A percentile compares a stretch with the other conserved stretches of the same genome.
Evolutionary conservation across 2,888 invertebrate species (phyloP).

Genomic region (Sphecodes monilicornis): DNA sequence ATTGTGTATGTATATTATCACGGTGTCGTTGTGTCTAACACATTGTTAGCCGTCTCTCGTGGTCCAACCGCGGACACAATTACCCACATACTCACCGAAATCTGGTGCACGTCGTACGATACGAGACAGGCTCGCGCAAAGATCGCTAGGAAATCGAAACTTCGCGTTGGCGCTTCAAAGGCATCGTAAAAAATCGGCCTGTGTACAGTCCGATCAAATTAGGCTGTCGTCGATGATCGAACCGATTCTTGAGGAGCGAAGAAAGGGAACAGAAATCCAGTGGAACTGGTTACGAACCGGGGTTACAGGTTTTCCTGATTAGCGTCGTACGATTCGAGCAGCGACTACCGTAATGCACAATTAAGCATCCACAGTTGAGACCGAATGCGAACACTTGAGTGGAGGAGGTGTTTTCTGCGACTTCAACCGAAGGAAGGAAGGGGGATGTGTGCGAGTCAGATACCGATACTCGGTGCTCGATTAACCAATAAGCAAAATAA

Average conservation of each 20-base stretch:
- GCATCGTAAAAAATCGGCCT: neutral
- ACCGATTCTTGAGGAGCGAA: neutral
- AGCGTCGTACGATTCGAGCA: neutral
- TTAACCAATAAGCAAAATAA: too few relatives aligned
- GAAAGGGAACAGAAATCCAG: neutral
- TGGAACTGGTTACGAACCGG: neutral
- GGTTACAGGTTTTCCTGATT: neutral
- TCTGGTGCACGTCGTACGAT: conserved; percentile 12
- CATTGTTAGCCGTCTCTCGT: conserved; percentile 52
- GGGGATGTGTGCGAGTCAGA: too few relatives aligned
- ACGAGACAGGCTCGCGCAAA: neutral
- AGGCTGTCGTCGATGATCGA: neutral
- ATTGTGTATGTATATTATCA: conserved; percentile 61
- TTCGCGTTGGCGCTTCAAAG: neutral
- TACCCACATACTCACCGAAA: neutral
- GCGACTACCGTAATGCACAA: neutral
- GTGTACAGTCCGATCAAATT: neutral
- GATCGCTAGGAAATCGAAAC: neutral
- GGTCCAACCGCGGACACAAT: conserved; percentile 26
- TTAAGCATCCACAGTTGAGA: neutral
- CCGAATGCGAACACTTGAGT: neutral
- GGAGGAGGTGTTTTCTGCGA: neutral
- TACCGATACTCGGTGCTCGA: too few relatives aligned
- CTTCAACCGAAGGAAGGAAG: too few relatives aligned
- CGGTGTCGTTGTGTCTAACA: conserved; percentile 59